Evolutionary conservation across 2,113 vertebrate species (phyloP), one percentile per base, ranked within the genome.

Genomic region (Coracopsis vasa): DNA sequence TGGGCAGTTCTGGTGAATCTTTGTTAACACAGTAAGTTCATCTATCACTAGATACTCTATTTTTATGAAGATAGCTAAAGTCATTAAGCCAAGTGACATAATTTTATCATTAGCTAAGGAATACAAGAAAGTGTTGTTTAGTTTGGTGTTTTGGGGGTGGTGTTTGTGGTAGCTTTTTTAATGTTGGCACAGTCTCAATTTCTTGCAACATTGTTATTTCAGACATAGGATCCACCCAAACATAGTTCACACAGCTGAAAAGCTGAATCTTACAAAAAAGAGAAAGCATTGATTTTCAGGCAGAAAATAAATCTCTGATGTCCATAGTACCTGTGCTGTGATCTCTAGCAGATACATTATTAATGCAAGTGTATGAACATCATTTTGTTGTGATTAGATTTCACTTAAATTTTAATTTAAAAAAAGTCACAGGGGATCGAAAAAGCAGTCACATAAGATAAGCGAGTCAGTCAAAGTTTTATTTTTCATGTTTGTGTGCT

Each of bases 401-500:
- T 97, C 95, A 92, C 97, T 98, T 97, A 98, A 98, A 98, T 97
- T 98, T 98, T 98, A 98, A 98, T 98, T 98, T 95, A 33, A 96
- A 97, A 97, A 96, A 97, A 97, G 94, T 96, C 97, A 96, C 97
- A 91, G 86, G 97, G 95, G 93, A 98, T 97, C 28, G 54, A 86
- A 97, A 79, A 95, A 97, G 95, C 96, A 97, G 96, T 96, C 97
- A 96, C 66, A 24, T 80, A 97, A 97, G 97, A 97, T 97, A 98
- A 97, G 97, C 27, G 16, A 97, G 95, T 96, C 97, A 96, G 97
- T 95, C 96, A 97, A 97, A 96, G 97, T 98, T 98, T 97, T 98
- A 97, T 97, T 98, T 98, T 96, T 97, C 98, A 98, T 98, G 97
- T 98, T 98, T 98, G 98, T 98, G 97, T 97, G 93, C 82, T 95